These are phyloP conservation scores for Strigamia transsilvanica DNA, from an alignment of 2,888 invertebrate genomes.

Conservation along the genomic window DNA sequence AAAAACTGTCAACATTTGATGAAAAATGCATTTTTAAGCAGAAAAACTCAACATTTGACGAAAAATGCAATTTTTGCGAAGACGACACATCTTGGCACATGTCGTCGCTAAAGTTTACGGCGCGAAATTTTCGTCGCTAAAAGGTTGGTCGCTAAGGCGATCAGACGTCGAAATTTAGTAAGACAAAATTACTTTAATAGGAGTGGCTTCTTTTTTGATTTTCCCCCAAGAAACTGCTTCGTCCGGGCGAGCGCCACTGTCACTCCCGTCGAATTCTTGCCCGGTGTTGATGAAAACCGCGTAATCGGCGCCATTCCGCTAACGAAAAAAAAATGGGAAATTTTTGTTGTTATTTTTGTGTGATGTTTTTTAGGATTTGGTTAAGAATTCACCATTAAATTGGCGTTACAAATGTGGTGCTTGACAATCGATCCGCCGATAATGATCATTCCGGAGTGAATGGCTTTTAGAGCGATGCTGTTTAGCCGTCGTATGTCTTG, in stretches of 20 bases:
- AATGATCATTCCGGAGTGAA: conserved; percentile 95
- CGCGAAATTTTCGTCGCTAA: too few relatives aligned
- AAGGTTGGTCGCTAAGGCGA: too few relatives aligned
- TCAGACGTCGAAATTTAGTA: too few relatives aligned
- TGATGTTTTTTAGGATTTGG: too few relatives aligned
- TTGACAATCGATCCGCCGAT: conserved; percentile 96
- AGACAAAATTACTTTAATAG: conserved; percentile 89
- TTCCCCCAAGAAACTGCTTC: conserved; percentile 99
- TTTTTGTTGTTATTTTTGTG: neutral
- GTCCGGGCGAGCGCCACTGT: conserved; percentile 96
- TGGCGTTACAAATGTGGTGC: conserved; percentile 99
- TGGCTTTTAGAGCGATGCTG: conserved; percentile 90
- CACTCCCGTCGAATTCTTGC: conserved; percentile 96
- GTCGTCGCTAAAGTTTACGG: too few relatives aligned
- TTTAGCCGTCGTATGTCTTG: conserved; percentile 90
- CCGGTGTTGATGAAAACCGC: conserved; percentile 95
- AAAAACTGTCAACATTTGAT: too few relatives aligned
- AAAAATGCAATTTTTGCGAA: too few relatives aligned
- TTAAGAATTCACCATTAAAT: conserved; percentile 80
- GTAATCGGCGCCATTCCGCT: conserved; percentile 96
- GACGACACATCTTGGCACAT: too few relatives aligned
- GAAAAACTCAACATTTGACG: too few relatives aligned
- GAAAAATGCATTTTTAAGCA: too few relatives aligned
- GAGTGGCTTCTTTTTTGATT: conserved; percentile 84
- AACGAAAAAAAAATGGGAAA: neutral